Conservation (phyloP, 2,113 vertebrate genomes). For the Edolisoma coerulescens region DNA sequence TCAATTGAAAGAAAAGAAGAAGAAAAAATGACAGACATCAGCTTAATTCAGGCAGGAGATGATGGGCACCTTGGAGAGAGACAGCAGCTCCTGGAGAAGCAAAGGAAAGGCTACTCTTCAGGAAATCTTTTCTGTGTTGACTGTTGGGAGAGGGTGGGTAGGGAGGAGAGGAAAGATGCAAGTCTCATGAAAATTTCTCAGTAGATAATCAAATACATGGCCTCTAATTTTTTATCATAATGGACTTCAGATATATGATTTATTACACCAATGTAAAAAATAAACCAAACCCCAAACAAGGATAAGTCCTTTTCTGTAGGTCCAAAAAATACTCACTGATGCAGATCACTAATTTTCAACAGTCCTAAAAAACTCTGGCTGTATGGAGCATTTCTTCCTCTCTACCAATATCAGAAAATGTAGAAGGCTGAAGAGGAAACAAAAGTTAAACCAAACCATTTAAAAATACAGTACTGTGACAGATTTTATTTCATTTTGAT, state of each 20-base stretch:
- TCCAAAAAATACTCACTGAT: neutral
- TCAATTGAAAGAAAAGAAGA: too few relatives aligned
- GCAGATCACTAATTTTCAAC: neutral
- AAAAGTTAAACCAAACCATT: conserved; percentile 51
- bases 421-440: conserved; percentile 27
- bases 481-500: conserved; percentile 57
- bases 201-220: neutral
- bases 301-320: neutral
- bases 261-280: neutral
- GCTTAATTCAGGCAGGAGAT: too few relatives aligned
- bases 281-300: neutral
- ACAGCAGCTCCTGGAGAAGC: too few relatives aligned
- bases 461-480: conserved; percentile 44
- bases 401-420: neutral
- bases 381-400: neutral
- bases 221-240: neutral
- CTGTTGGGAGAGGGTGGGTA: rapidly evolving
- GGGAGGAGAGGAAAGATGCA: neutral
- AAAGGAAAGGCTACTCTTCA: too few relatives aligned
- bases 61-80: too few relatives aligned
- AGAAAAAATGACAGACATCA: too few relatives aligned
- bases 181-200: neutral
- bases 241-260: neutral
- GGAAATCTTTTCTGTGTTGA: neutral
- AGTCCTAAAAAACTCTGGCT: neutral